These are phyloP conservation scores for Heteropelma amictum DNA, from an alignment of 2,888 invertebrate species.

Conservation along the genomic window DNA sequence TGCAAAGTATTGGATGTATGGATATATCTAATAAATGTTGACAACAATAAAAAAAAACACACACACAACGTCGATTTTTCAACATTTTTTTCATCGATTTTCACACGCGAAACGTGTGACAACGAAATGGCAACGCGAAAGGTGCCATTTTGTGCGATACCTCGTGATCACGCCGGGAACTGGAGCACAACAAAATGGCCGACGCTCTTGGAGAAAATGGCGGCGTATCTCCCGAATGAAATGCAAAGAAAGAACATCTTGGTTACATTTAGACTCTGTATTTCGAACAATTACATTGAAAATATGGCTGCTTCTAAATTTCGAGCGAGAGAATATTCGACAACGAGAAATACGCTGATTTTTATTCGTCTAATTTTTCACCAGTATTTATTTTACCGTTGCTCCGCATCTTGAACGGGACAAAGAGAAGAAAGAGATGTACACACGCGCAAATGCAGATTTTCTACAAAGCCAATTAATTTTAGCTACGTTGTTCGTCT, in stretches of 20 bases:
- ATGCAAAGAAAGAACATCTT: neutral
- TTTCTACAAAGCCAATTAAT: neutral
- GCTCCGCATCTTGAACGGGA: neutral
- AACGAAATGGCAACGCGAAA: neutral
- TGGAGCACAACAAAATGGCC: too few species aligned
- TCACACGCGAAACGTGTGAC: neutral
- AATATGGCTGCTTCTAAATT: neutral
- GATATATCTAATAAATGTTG: slow-evolving; percentile 61
- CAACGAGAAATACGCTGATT: too few species aligned
- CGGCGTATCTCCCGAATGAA: too few species aligned
- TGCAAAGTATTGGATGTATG: slow-evolving; percentile 59
- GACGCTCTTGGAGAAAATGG: too few species aligned
- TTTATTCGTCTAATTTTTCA: neutral
- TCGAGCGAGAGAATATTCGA: too few species aligned
- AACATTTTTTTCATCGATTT: neutral
- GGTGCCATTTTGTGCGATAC: too few species aligned
- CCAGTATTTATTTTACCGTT: neutral
- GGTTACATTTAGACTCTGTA: neutral
- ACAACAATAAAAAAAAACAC: slow-evolving; percentile 23
- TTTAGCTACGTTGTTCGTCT: slow-evolving; percentile 1
- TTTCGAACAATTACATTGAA: neutral
- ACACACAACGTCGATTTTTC: neutral
- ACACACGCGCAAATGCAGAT: too few species aligned
- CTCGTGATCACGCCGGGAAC: too few species aligned
- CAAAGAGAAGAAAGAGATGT: neutral